Evolutionary conservation across 2,113 vertebrate species (phyloP), one percentile per base, ranked within the genome.

Genomic region (Ornithorhynchus anatinus): DNA sequence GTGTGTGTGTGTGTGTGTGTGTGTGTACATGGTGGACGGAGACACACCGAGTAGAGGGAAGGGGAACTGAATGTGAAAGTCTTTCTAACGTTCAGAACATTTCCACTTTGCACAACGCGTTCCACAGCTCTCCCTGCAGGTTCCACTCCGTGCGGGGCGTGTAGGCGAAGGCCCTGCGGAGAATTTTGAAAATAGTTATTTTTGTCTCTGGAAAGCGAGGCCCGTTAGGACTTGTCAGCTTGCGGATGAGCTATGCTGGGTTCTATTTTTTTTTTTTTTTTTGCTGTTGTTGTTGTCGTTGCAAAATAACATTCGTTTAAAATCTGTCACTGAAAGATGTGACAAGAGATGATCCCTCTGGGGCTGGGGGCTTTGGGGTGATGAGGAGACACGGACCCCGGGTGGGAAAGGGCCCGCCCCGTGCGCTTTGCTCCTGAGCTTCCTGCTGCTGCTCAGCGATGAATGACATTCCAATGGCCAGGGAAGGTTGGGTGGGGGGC

Each of bases 121-220:
- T 93, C 92, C 89, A 84, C 90, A 86, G 81, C 69, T 85, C 89
- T 90, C 89, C 85, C 85, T 86, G 83, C 89, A 91, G 91, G 89
- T 93, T 93, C 92, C 90, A 92, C 89, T 91, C 89, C 84, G 88
- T 85, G 82, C 91, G 84, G 90, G 42, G 39, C 84, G 91, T 93
- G 92, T 93, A 91, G 93, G 91, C 91, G 91, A 94, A 88, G 87
- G 89, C 91, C 92, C 91, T 92, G 91, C 92, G 92, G 93, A 93
- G 93, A 94, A 92, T 92, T 94, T 93, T 93, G 89, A 93, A 93
- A 93, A 92, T 91, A 93, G 93, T 91, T 94, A 94, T 94, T 94
- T 94, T 94, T 94, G 91, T 92, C 90, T 43, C 88, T 91, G 89
- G 92, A 91, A 92, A 93, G 92, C 92, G 88, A 93, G 89, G 87